phyloP scores from a whole-genome alignment of 2,113 vertebrate genomes.

The Cygnus atratus region DNA sequence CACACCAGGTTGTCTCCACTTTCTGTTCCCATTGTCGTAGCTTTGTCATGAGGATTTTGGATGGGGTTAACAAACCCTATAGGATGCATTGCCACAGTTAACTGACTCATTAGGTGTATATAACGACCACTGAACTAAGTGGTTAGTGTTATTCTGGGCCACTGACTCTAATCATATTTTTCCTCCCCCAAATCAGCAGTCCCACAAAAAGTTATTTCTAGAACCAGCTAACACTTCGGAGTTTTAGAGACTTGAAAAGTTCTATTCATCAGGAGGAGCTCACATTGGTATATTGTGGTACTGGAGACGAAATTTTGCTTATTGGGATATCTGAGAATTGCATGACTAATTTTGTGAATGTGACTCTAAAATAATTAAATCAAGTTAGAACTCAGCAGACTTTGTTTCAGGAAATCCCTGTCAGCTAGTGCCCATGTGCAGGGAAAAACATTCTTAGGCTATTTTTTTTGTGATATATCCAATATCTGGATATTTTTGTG shows the following conservation, averaged over 20 bases:
- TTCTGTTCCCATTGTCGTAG: not conserved
- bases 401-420: not conserved
- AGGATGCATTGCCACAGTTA: not conserved
- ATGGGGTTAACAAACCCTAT: not conserved
- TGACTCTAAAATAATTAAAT: not conserved
- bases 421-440: not conserved
- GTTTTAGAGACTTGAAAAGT: not conserved
- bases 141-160: not conserved
- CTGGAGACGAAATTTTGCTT: not conserved
- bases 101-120: not conserved
- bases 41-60: not conserved
- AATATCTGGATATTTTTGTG: no score
- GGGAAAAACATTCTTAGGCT: not conserved
- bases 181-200: not conserved
- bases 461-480: not conserved
- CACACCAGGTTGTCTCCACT: not conserved
- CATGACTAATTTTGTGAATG: not conserved
- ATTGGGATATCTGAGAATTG: not conserved
- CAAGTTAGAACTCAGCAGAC: not conserved
- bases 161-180: not conserved
- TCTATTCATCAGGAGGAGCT: not conserved
- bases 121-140: not conserved
- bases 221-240: not conserved
- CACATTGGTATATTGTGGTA: not conserved
- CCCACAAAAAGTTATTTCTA: not conserved